Evolutionary conservation across 2,888 invertebrate species (phyloP).

Genomic region (Scaeva pyrastri): DNA sequence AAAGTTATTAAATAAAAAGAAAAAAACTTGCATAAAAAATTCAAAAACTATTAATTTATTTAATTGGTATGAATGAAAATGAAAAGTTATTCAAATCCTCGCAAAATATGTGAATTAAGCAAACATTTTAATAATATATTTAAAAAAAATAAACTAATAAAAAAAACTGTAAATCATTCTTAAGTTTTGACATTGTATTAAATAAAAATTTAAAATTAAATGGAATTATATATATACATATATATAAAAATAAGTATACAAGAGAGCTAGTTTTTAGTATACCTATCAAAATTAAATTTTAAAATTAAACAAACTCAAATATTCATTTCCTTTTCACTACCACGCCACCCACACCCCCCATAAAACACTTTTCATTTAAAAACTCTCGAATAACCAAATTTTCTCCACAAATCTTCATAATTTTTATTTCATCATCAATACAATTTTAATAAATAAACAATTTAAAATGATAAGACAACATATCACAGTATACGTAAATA

Average conservation of each 20-base stretch:
- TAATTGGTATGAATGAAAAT: conserved; percentile 36
- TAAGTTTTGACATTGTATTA: conserved; percentile 73
- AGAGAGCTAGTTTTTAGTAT: conserved; percentile 57
- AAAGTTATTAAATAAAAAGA: conserved; percentile 47
- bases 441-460: conserved; percentile 27
- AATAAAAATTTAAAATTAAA: conserved; percentile 41
- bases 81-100: conserved; percentile 76
- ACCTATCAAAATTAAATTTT: conserved; percentile 31
- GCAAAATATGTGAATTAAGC: conserved; percentile 76
- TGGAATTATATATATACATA: conserved; percentile 56
- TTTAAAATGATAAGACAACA: conserved; percentile 72
- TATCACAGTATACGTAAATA: conserved; percentile 77
- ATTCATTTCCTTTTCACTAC: neutral
- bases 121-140: conserved; percentile 38
- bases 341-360: too few species aligned
- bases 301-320: neutral
- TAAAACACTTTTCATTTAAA: neutral
- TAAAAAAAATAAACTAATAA: conserved; percentile 3
- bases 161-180: conserved; percentile 56
- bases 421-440: conserved; percentile 10
- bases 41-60: conserved; percentile 54
- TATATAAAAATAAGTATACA: conserved; percentile 71
- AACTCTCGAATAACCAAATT: neutral
- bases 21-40: conserved; percentile 42
- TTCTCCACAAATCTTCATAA: neutral